phyloP scores from a whole-genome alignment of 1,140 invertebrate genomes.

The Nebria ingens region DNA sequence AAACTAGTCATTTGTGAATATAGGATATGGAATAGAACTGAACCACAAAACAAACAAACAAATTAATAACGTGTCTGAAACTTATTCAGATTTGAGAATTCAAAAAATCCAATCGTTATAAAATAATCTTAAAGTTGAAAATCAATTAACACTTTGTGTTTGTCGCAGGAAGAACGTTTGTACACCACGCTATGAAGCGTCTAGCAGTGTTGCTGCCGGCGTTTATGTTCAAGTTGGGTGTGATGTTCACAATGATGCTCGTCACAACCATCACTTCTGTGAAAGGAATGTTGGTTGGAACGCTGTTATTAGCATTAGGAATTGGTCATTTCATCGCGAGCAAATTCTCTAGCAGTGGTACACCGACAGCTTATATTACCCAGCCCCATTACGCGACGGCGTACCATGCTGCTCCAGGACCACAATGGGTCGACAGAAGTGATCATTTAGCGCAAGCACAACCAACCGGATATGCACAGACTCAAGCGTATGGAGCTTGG shows the following conservation, averaged over 20 bases:
- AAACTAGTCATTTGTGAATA: no score
- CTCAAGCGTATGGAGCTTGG: slow-evolving; percentile 5
- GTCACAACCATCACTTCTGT: slow-evolving; percentile 29
- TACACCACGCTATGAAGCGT: slow-evolving; percentile 29
- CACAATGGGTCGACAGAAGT: slow-evolving; percentile 19
- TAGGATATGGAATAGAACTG: no score
- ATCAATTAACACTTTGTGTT: not conserved
- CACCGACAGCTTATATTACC: not conserved
- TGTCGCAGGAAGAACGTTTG: slow-evolving; percentile 29
- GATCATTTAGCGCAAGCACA: slow-evolving; percentile 8
- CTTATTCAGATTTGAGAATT: no score
- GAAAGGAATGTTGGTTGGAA: slow-evolving; percentile 32
- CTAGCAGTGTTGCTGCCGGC: slow-evolving; percentile 30
- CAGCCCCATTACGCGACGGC: slow-evolving; percentile 13
- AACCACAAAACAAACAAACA: no score
- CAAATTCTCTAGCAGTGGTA: not conserved
- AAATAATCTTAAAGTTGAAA: no score
- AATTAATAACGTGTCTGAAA: no score
- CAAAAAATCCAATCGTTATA: no score
- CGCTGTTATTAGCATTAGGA: slow-evolving; percentile 19
- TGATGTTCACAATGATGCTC: slow-evolving; percentile 30
- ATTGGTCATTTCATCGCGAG: not conserved
- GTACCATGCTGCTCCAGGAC: slow-evolving; percentile 21
- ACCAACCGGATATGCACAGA: slow-evolving; percentile 6
- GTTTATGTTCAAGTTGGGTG: slow-evolving; percentile 34